These are phyloP conservation scores for human DNA, from an alignment of 2,113 vertebrate species.

Conservation along the genomic window DNA sequence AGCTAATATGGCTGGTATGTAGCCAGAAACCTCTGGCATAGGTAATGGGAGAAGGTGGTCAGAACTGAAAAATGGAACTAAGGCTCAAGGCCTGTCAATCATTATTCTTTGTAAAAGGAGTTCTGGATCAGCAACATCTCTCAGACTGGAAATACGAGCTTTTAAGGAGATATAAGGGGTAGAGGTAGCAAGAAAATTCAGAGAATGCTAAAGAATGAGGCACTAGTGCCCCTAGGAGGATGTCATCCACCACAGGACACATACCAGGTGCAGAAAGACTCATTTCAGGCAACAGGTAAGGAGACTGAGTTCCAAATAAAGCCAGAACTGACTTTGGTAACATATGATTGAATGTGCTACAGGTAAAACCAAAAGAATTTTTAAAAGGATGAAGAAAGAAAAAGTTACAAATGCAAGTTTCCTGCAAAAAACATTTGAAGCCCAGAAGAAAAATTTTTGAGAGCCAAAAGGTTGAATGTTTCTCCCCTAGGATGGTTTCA, in stretches of 20 bases:
- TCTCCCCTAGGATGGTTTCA: neutral
- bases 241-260: neutral
- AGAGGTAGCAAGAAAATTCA: neutral
- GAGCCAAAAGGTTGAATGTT: neutral
- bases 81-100: neutral
- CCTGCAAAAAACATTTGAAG: neutral
- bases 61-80: neutral
- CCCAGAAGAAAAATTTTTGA: neutral
- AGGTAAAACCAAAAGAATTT: neutral
- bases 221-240: neutral
- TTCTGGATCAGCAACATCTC: neutral
- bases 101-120: neutral
- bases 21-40: constrained; percentile 50
- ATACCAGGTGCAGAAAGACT: neutral
- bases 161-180: neutral
- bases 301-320: neutral
- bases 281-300: neutral
- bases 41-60: constrained; percentile 40
- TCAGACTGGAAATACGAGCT: neutral
- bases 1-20: neutral
- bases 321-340: neutral
- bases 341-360: neutral
- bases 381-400: neutral
- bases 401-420: neutral
- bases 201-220: neutral